These are phyloP conservation scores for Xanthorhoe designata DNA, from an alignment of 2,888 invertebrate genomes.

Conservation along the genomic window DNA sequence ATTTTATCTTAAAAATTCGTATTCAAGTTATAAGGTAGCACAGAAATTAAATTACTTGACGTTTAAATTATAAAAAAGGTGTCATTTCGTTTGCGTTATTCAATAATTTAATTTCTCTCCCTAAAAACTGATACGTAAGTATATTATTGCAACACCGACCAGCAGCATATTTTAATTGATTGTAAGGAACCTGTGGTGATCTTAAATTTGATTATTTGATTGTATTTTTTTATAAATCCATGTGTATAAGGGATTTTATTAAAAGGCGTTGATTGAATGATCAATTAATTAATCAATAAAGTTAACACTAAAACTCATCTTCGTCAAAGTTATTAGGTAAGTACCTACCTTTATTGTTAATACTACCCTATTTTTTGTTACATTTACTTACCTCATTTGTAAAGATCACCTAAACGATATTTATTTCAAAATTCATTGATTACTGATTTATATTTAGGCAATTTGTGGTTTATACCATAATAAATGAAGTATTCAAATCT, in stretches of 20 bases:
- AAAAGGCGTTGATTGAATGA: conserved; percentile 1
- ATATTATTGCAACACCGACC: conserved; percentile 2
- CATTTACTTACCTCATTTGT: conserved; percentile 13
- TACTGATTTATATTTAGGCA: neutral
- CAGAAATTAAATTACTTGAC: neutral
- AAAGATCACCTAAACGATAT: neutral
- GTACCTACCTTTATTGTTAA: neutral
- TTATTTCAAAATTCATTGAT: conserved; percentile 6
- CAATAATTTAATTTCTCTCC: conserved; percentile 3
- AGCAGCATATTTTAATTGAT: conserved; percentile 30
- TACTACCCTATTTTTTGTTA: neutral
- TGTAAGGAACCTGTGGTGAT: conserved; percentile 13
- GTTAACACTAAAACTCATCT: neutral
- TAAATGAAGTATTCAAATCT: conserved; percentile 24
- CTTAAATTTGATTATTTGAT: neutral
- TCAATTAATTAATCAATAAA: neutral
- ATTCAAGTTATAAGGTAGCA: neutral
- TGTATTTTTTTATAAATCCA: neutral
- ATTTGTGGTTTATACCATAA: conserved; percentile 14
- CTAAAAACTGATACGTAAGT: neutral
- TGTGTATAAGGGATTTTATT: neutral
- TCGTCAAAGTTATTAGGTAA: neutral
- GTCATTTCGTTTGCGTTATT: neutral
- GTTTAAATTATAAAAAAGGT: neutral
- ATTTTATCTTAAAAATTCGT: too few relatives aligned